A percentile compares a stretch with the other conserved stretches of the same genome.
Conservation (phyloP, 2,888 invertebrate genomes). For the Malachius bipustulatus region DNA sequence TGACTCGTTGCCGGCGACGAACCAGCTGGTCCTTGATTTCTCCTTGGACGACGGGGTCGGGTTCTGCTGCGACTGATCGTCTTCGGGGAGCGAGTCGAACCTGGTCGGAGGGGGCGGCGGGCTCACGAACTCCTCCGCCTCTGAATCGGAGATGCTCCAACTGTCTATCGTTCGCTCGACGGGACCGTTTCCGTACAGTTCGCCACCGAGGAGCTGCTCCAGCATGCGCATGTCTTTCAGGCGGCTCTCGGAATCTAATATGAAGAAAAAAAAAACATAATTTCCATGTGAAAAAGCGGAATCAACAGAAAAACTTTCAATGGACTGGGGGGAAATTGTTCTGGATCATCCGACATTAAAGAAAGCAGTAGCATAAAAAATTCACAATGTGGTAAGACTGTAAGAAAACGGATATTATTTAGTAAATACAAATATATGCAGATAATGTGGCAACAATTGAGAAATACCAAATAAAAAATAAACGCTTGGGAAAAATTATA, state of each 20-base stretch:
- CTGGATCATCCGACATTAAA: too few species aligned
- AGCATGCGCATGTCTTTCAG: constrained; percentile 35
- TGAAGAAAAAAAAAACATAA: too few species aligned
- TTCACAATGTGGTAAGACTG: too few species aligned
- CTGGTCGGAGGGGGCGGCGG: constrained; percentile 51
- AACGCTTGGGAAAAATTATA: too few species aligned
- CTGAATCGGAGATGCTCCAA: constrained; percentile 39
- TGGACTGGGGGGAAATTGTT: too few species aligned
- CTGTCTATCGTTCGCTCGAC: constrained; percentile 37
- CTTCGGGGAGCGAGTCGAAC: constrained; percentile 49
- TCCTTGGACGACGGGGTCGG: constrained; percentile 12
- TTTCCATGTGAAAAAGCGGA: too few species aligned
- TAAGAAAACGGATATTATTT: too few species aligned
- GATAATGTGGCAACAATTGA: too few species aligned
- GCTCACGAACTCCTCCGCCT: constrained; percentile 34
- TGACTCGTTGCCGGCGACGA: constrained; percentile 16
- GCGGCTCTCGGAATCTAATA: not conserved
- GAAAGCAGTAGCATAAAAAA: too few species aligned
- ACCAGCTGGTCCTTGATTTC: constrained; percentile 29
- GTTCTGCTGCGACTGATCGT: constrained; percentile 30
- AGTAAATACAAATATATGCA: too few species aligned
- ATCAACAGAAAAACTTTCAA: too few species aligned
- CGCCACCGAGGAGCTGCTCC: constrained; percentile 56
- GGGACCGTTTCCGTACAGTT: constrained; percentile 51
- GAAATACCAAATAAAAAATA: too few species aligned